phyloP scores from a whole-genome alignment of 2,888 invertebrate species.

The Archips crataeganus region DNA sequence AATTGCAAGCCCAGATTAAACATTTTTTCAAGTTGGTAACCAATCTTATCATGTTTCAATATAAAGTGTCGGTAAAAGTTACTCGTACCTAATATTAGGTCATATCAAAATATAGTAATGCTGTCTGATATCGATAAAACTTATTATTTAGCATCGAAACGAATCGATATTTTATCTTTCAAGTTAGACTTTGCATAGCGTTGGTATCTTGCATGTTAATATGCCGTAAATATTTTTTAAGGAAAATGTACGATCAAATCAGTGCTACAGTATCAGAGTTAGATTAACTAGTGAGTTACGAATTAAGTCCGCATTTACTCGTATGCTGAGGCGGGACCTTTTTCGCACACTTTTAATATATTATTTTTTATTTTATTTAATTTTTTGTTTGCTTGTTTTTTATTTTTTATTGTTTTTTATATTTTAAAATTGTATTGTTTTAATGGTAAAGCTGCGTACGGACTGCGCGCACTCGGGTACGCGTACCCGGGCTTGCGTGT shows the following conservation, averaged over 20 bases:
- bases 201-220: too few relatives aligned
- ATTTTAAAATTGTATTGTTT: too few relatives aligned
- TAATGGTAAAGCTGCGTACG: too few relatives aligned
- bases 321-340: too few relatives aligned
- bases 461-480: too few relatives aligned
- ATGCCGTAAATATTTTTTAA: too few relatives aligned
- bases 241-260: neutral
- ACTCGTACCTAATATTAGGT: neutral
- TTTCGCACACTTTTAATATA: too few relatives aligned
- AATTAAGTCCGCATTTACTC: too few relatives aligned
- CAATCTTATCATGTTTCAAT: conserved; percentile 21
- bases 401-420: too few relatives aligned
- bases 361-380: too few relatives aligned
- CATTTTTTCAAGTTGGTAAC: neutral
- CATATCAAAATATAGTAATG: neutral
- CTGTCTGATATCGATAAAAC: neutral
- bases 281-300: neutral
- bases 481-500: too few relatives aligned
- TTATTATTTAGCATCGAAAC: conserved; percentile 4
- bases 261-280: neutral
- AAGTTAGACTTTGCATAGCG: conserved; percentile 3
- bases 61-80: neutral
- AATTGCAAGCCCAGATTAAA: neutral
- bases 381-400: too few relatives aligned
- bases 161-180: conserved; percentile 15